phyloP scores from a whole-genome alignment of 2,113 vertebrate genomes.

The Lampris megalopsis region DNA sequence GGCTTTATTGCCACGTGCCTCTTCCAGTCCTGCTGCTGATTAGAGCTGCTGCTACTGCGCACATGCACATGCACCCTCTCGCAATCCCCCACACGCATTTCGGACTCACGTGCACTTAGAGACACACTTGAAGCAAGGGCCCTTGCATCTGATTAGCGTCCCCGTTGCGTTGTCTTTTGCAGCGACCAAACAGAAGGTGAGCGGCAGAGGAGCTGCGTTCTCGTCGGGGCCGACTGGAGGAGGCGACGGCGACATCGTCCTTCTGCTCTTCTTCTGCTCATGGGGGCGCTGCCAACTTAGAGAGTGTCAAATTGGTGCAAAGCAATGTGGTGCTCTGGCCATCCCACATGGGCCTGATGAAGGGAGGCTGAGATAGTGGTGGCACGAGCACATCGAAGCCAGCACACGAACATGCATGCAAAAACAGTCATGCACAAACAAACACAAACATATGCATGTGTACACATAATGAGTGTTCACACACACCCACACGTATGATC shows the following conservation, averaged over 20 bases:
- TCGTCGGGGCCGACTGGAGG: conserved; percentile 50
- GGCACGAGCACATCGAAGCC: not conserved
- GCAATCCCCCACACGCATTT: conserved; percentile 8
- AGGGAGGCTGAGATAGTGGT: not conserved
- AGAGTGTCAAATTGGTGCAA: conserved; percentile 68
- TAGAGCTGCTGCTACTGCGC: conserved; percentile 58
- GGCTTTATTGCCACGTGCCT: conserved; percentile 76
- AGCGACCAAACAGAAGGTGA: conserved; percentile 50
- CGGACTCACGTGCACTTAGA: conserved; percentile 53
- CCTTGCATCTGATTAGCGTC: conserved; percentile 71
- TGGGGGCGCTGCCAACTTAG: conserved; percentile 55
- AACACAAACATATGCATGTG: not conserved
- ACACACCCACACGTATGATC: not conserved
- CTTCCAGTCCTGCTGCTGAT: conserved; percentile 70
- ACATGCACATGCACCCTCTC: conserved; percentile 11
- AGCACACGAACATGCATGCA: not conserved
- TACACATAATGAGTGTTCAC: not conserved
- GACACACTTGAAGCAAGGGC: conserved; percentile 51
- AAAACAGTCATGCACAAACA: not conserved
- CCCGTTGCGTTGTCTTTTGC: conserved; percentile 57
- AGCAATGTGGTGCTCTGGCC: conserved; percentile 60
- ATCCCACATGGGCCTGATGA: conserved; percentile 56
- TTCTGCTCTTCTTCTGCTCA: conserved; percentile 50
- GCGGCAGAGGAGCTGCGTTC: conserved; percentile 36
- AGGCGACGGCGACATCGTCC: conserved; percentile 55